Evolutionary conservation across 2,888 invertebrate species (phyloP).

Genomic region (Ormyrus nitidulus): DNA sequence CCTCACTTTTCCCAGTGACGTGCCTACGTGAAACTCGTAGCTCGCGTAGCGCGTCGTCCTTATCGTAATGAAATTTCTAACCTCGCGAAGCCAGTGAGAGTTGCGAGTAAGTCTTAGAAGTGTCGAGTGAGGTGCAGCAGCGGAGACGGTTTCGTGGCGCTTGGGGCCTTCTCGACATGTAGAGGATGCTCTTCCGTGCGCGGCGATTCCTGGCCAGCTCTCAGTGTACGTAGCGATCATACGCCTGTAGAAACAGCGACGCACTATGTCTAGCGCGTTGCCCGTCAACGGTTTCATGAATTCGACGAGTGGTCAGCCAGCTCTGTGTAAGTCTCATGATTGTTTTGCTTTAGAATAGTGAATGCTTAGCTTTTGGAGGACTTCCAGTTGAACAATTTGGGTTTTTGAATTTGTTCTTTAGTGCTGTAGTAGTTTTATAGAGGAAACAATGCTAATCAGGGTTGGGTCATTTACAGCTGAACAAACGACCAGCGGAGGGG

Average conservation of each 20-base stretch:
- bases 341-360: background rate
- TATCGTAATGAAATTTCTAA: no score
- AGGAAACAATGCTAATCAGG: no score
- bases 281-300: conserved; percentile 71
- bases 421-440: no score
- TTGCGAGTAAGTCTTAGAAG: background rate
- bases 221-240: background rate
- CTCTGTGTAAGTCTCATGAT: conserved; percentile 65
- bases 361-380: background rate
- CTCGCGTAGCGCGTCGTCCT: background rate
- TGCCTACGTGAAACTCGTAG: background rate
- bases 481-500: conserved; percentile 64
- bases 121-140: no score
- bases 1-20: no score
- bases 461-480: conserved; percentile 64
- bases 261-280: conserved; percentile 67
- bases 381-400: background rate
- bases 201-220: no score
- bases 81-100: background rate
- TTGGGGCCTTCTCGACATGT: no score
- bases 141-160: no score
- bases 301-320: conserved; percentile 70
- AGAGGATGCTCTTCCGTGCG: no score
- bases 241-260: background rate
- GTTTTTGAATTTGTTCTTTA: conserved; percentile 12